Evolutionary conservation across 2,888 invertebrate species (phyloP), one percentile per base, ranked within the genome.

Genomic region (Cephus spinipes): DNA sequence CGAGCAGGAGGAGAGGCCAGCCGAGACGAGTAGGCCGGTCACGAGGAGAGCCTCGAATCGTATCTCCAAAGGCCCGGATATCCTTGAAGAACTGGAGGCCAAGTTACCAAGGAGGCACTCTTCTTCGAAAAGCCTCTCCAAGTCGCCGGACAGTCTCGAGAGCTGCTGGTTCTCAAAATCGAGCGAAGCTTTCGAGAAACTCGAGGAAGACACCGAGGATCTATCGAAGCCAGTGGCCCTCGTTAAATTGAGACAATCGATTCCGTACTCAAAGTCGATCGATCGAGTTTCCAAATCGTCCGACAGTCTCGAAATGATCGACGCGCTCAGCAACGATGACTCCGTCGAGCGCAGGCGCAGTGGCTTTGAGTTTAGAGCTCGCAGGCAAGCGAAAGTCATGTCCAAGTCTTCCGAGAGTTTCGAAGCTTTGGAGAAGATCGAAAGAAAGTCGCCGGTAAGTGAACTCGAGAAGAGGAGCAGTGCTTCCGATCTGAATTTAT

Each of bases 91-190:
- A 74, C 77, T 86, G 12, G 87, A 89, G 36, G 74, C 86, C 0
- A 87, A 86, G 71, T 79, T 89, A 15, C 89, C 89, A 0, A 81
- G 87, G 9, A 83, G 88, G n/a, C 83, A 88, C 74, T 84, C 87
- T 0, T 88, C 90, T 33, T 84, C 85, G 34, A 69, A 69, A 4
- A 31, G 31, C 11, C 77, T 88, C 77, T 89, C 89, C 32, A 89
- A 90, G 55, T 90, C 90, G 0, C 90, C 90, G 6, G 91, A 91
- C 78, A 90, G 89, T 69, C 77, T 90, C 23, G 91, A 91, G 36
- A 83, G 83, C 79, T 84, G 83, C 4, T 89, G 89, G 87, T 87
- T 89, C 79, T 88, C 88, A 35, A 91, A 91, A 74, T 90, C 91
- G 3, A 87, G 81, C 23, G 91, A 91, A 3, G 87, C 86, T 30